Conservation (phyloP, 2,797 vertebrate species). For the Hydrophis major region DNA sequence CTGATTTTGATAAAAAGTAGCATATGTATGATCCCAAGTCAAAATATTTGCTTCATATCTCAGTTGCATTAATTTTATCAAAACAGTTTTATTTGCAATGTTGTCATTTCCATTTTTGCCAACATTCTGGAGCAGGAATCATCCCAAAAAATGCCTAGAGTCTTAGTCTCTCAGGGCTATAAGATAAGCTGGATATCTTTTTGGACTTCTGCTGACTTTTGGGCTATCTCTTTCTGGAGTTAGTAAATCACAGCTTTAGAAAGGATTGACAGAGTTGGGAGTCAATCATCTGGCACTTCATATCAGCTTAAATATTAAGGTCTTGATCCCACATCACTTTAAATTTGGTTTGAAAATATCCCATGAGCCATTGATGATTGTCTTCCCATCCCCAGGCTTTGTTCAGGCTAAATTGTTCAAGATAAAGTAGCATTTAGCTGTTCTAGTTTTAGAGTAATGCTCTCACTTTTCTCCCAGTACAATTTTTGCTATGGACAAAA, state of each 20-base stretch:
- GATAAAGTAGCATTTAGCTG: background rate
- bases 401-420: background rate
- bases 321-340: background rate
- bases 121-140: background rate
- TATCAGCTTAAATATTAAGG: background rate
- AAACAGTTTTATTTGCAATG: background rate
- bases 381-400: background rate
- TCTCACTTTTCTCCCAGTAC: background rate
- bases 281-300: background rate
- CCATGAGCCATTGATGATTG: background rate
- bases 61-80: background rate
- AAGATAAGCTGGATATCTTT: background rate
- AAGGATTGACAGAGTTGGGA: background rate
- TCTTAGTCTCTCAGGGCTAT: background rate
- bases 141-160: background rate
- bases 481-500: background rate
- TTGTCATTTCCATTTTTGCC: constrained; percentile 13
- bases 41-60: background rate
- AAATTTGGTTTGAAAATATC: background rate
- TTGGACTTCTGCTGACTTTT: background rate
- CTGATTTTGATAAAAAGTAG: background rate
- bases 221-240: background rate
- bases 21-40: background rate
- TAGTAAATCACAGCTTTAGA: background rate
- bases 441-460: background rate